Conservation (phyloP, 2,113 vertebrate species). For the Bostrychus sinensis region DNA sequence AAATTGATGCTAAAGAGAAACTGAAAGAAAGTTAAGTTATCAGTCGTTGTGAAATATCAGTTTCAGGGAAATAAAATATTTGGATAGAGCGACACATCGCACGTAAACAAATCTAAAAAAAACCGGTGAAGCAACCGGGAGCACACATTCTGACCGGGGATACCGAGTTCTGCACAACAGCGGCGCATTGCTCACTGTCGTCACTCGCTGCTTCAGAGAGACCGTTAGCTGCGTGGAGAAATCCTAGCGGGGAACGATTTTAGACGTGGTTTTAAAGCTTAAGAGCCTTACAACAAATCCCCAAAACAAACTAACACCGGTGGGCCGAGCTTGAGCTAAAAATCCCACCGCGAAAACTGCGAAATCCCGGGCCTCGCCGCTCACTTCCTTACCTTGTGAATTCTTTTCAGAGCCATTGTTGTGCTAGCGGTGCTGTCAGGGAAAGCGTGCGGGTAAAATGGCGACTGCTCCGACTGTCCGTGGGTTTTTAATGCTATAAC, state of each 20-base stretch:
- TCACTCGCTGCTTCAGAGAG: conserved; percentile 42
- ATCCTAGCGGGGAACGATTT: background rate
- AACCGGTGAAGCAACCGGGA: background rate
- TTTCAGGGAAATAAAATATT: background rate
- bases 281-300: background rate
- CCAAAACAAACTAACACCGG: background rate
- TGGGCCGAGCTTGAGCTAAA: background rate
- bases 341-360: conserved; percentile 39
- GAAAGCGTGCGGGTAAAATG: conserved; percentile 84
- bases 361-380: conserved; percentile 70
- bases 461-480: conserved; percentile 69
- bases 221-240: conserved; percentile 44
- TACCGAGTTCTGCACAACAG: conserved; percentile 21
- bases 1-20: background rate
- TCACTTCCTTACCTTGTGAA: conserved; percentile 92
- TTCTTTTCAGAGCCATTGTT: conserved; percentile 95
- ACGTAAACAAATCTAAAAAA: background rate
- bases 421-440: conserved; percentile 84
- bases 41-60: too few relatives aligned
- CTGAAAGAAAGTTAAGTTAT: background rate
- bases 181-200: conserved; percentile 63
- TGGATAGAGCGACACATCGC: background rate
- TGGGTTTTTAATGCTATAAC: conserved; percentile 45
- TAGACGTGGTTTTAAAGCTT: background rate
- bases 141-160: background rate